A percentile compares a stretch with the other conserved stretches of the same genome.
phyloP scores from a whole-genome alignment of 2,113 vertebrate species.

The Cygnus buccinator region DNA sequence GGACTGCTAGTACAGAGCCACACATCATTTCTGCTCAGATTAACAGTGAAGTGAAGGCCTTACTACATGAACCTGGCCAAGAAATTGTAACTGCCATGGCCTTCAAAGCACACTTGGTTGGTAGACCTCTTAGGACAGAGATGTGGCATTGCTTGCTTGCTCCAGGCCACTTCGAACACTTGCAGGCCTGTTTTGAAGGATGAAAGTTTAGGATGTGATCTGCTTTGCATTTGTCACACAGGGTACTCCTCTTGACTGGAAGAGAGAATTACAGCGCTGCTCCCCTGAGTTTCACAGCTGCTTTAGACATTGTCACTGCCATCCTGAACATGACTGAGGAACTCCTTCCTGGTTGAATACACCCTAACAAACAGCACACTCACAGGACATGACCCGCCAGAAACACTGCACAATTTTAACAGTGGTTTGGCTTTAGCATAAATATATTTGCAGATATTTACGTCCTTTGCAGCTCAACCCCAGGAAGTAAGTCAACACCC shows the following conservation, averaged over 20 bases:
- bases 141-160: neutral
- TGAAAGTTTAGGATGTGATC: neutral
- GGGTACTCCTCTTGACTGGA: neutral
- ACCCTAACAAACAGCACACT: neutral
- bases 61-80: neutral
- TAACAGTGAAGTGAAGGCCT: neutral
- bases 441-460: accelerated
- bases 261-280: neutral
- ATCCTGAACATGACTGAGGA: neutral
- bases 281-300: neutral
- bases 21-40: neutral
- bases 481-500: neutral
- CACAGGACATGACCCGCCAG: neutral
- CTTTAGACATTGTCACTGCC: neutral
- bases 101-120: neutral
- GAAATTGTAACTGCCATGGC: accelerated
- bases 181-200: neutral
- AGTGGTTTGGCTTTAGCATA: neutral
- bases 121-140: neutral
- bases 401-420: neutral
- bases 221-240: neutral
- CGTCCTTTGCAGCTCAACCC: neutral
- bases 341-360: accelerated
- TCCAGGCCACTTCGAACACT: neutral
- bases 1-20: neutral